phyloP scores from a whole-genome alignment of 2,888 invertebrate species.

The Penaeus monodon region DNA sequence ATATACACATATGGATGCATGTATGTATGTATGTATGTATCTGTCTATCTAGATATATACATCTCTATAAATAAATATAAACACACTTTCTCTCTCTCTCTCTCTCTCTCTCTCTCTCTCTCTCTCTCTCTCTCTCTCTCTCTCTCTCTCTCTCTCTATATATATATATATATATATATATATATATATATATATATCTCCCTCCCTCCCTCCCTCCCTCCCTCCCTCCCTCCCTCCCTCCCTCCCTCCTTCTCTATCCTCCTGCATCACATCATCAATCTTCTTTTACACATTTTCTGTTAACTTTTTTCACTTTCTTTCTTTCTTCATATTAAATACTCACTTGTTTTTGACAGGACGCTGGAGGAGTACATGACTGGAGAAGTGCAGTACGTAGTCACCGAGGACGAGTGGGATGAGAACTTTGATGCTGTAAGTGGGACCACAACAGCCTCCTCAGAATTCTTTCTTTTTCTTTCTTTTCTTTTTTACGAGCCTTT shows the following conservation, averaged over 20 bases:
- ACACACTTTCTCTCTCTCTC: not conserved
- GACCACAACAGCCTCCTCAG: not conserved
- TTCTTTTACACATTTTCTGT: not conserved
- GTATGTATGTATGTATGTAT: not conserved
- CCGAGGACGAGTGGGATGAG: conserved; percentile 70
- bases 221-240: too few relatives aligned
- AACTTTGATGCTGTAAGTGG: conserved; percentile 70
- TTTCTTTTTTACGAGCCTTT: too few relatives aligned
- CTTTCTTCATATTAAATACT: not conserved
- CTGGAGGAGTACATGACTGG: conserved; percentile 70
- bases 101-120: too few relatives aligned
- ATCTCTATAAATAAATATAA: not conserved
- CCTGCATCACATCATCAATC: too few relatives aligned
- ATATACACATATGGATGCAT: not conserved
- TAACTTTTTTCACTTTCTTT: not conserved
- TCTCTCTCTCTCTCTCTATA: too few relatives aligned
- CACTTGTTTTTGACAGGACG: conserved; percentile 49
- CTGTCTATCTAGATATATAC: not conserved
- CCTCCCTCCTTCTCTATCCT: too few relatives aligned
- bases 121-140: too few relatives aligned
- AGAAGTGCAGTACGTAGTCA: conserved; percentile 70
- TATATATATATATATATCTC: not conserved
- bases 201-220: too few relatives aligned
- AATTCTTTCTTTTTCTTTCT: too few relatives aligned
- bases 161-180: not conserved